Percentiles rank a stretch among this genome's conserved stretches.
Conservation (phyloP, 2,113 vertebrate genomes). For the Indicator maculatus region DNA sequence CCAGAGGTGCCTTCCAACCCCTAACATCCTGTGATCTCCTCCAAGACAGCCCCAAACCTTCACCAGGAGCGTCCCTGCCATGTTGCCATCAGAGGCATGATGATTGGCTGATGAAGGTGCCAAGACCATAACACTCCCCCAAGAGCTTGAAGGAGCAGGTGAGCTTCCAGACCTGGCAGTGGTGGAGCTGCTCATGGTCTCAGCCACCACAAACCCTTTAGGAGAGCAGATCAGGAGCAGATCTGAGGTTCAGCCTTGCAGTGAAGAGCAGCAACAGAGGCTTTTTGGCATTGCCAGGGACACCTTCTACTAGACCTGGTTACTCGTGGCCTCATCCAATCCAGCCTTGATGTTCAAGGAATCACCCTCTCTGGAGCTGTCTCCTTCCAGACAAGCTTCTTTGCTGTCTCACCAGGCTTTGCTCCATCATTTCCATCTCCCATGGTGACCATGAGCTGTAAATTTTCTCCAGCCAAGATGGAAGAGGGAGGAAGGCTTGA, state of each 20-base stretch:
- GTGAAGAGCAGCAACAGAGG: not conserved
- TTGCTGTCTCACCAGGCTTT: not conserved
- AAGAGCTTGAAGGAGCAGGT: fast-evolving
- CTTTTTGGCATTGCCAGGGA: not conserved
- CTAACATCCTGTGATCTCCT: not conserved
- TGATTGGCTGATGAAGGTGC: not conserved
- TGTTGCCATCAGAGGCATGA: fast-evolving
- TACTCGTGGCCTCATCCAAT: too few relatives aligned
- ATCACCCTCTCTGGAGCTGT: not conserved
- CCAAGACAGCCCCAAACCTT: fast-evolving
- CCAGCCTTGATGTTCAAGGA: too few relatives aligned
- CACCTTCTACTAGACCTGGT: too few relatives aligned
- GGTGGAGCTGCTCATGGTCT: not conserved
- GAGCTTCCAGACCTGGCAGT: not conserved
- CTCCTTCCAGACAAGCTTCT: not conserved
- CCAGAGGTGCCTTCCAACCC: too few relatives aligned
- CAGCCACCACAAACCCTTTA: not conserved
- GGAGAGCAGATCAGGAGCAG: not conserved
- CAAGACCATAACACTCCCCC: not conserved
- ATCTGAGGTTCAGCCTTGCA: not conserved
- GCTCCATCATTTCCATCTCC: not conserved
- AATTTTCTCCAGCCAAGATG: not conserved
- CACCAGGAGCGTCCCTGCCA: fast-evolving
- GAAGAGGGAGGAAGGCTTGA: not conserved
- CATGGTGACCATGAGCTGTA: not conserved